Evolutionary conservation across 2,888 invertebrate species (phyloP).

Genomic region (Monopis laevigella): DNA sequence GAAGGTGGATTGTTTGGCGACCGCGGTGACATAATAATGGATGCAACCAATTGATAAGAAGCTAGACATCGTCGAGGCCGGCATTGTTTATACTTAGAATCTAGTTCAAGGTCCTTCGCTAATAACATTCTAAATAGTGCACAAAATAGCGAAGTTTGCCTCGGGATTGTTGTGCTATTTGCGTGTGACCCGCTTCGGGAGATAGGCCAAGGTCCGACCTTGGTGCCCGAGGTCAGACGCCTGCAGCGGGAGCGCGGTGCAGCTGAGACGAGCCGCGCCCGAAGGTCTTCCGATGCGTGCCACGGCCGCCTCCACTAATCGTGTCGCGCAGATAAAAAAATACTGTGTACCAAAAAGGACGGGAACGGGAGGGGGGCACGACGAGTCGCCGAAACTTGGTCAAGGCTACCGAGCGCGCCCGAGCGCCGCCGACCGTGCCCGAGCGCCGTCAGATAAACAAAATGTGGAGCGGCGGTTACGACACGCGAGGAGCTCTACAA

Average conservation of each 20-base stretch:
- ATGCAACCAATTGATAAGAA: slow-evolving; percentile 1
- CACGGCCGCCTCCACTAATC: slow-evolving; percentile 47
- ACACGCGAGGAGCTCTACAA: slow-evolving; percentile 16
- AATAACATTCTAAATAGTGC: too few relatives aligned
- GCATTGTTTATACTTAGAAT: slow-evolving; percentile 54
- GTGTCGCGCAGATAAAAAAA: slow-evolving; percentile 49
- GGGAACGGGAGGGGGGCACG: slow-evolving; percentile 56
- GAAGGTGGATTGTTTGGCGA: too few relatives aligned
- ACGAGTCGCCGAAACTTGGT: slow-evolving; percentile 65
- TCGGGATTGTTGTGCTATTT: slow-evolving; percentile 52
- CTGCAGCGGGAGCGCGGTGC: too few relatives aligned
- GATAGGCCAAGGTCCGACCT: slow-evolving; percentile 59
- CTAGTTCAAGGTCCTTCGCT: slow-evolving; percentile 67
- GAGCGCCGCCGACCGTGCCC: slow-evolving; percentile 42
- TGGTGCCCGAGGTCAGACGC: slow-evolving; percentile 31
- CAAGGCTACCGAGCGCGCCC: slow-evolving; percentile 48
- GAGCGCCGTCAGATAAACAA: too few relatives aligned
- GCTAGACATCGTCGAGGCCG: slow-evolving; percentile 46
- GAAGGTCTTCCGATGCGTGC: slow-evolving; percentile 14
- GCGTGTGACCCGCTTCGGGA: slow-evolving; percentile 42
- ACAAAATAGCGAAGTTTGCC: slow-evolving; percentile 48
- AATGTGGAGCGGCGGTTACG: neutral
- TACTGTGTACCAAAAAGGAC: slow-evolving; percentile 42
- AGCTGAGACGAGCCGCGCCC: too few relatives aligned
- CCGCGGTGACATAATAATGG: too few relatives aligned